Percentiles rank a stretch among this genome's conserved stretches.
These are phyloP conservation scores for Homalodisca vitripennis DNA, from an alignment of 1,140 invertebrate species.

Conservation along the genomic window DNA sequence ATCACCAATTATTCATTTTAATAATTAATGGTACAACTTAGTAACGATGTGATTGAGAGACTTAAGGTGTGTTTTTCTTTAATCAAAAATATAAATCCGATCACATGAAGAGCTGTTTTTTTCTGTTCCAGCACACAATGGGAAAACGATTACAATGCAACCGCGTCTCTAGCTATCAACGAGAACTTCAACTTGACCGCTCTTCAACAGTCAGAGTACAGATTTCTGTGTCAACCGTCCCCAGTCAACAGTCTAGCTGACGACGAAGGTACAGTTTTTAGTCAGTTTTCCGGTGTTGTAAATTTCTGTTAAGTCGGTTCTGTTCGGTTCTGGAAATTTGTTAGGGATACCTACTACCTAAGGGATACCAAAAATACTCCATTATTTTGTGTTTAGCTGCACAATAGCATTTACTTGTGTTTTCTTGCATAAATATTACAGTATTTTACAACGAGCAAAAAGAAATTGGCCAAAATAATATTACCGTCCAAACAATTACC, in stretches of 20 bases:
- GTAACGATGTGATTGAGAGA: neutral
- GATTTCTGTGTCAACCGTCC: conserved; percentile 42
- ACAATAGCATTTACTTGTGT: too few relatives aligned
- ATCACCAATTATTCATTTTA: too few relatives aligned
- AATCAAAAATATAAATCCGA: neutral
- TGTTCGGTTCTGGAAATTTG: too few relatives aligned
- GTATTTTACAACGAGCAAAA: too few relatives aligned
- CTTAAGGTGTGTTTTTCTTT: neutral
- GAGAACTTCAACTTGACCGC: conserved; percentile 11
- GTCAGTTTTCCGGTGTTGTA: too few relatives aligned
- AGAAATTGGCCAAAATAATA: too few relatives aligned
- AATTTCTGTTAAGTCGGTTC: too few relatives aligned
- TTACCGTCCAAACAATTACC: too few relatives aligned
- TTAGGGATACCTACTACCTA: too few relatives aligned
- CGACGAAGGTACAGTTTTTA: conserved; percentile 53
- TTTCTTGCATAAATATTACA: too few relatives aligned
- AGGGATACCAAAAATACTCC: too few relatives aligned
- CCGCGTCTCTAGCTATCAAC: neutral
- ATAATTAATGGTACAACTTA: neutral
- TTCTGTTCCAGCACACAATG: conserved; percentile 11
- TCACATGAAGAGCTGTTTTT: neutral
- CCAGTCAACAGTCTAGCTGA: conserved; percentile 50
- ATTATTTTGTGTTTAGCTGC: too few relatives aligned
- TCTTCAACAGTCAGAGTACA: neutral
- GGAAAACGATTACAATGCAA: conserved; percentile 8